Conservation (phyloP, 2,797 vertebrate species). For the Anabas testudineus region DNA sequence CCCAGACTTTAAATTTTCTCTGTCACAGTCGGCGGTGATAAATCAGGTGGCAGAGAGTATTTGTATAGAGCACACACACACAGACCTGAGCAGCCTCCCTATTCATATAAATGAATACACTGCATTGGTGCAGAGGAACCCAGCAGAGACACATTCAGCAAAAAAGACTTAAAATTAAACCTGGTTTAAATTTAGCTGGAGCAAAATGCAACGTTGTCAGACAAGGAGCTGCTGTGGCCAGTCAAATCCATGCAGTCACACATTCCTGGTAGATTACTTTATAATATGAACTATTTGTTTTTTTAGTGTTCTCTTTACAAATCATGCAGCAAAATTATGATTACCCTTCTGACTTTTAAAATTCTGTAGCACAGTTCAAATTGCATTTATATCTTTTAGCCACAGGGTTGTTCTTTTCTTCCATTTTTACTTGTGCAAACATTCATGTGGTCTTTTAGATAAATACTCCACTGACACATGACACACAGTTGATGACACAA, state of each 20-base stretch:
- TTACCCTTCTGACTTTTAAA: slow-evolving; percentile 3
- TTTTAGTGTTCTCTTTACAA: too few relatives aligned
- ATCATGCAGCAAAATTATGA: too few relatives aligned
- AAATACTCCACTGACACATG: neutral
- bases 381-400: neutral
- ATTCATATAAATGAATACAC: slow-evolving; percentile 3
- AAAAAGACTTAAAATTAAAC: neutral
- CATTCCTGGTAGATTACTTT: neutral
- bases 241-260: neutral
- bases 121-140: neutral
- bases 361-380: too few relatives aligned
- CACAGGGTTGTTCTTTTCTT: neutral
- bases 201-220: neutral
- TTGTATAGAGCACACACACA: slow-evolving; percentile 4
- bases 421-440: neutral
- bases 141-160: neutral
- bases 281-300: too few relatives aligned
- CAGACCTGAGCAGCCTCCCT: neutral
- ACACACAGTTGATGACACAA: neutral
- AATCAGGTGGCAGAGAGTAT: slow-evolving; percentile 9
- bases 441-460: too few relatives aligned
- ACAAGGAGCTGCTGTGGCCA: neutral
- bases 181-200: neutral
- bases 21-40: slow-evolving; percentile 13
- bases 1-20: slow-evolving; percentile 32